A percentile compares a stretch with the other conserved stretches of the same genome.
phyloP scores from a whole-genome alignment of 2,888 invertebrate species.

The Drosophila basisetae region DNA sequence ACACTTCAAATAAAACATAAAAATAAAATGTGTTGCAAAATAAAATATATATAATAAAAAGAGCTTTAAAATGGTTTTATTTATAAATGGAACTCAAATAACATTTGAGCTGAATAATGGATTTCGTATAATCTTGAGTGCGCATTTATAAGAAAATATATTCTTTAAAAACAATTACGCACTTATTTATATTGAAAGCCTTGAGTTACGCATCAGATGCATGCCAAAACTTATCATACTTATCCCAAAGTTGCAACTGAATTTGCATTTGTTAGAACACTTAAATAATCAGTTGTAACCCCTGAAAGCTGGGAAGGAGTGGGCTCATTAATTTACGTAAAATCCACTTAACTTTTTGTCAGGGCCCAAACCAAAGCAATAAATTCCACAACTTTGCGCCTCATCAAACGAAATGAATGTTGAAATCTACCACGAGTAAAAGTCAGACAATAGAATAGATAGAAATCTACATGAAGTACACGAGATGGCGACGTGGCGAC shows the following conservation, averaged over 20 bases:
- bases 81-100: not conserved
- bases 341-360: slow-evolving; percentile 80
- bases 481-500: slow-evolving; percentile 55
- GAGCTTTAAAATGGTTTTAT: not conserved
- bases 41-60: not conserved
- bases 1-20: not conserved
- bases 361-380: slow-evolving; percentile 64
- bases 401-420: slow-evolving; percentile 81
- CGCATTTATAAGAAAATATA: not conserved
- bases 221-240: slow-evolving; percentile 14
- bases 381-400: slow-evolving; percentile 85
- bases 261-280: slow-evolving; percentile 46
- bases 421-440: slow-evolving; percentile 62
- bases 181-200: not conserved
- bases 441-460: slow-evolving; percentile 82
- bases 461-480: slow-evolving; percentile 74
- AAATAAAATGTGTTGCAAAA: not conserved
- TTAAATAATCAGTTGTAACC: slow-evolving; percentile 40
- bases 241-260: slow-evolving; percentile 17
- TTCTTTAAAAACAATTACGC: not conserved
- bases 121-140: not conserved
- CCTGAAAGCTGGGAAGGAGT: slow-evolving; percentile 3
- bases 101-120: not conserved
- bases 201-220: not conserved
- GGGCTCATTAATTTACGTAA: slow-evolving; percentile 77